Evolutionary conservation across 2,888 invertebrate genomes (phyloP).

Genomic region (Helobdella robusta): DNA sequence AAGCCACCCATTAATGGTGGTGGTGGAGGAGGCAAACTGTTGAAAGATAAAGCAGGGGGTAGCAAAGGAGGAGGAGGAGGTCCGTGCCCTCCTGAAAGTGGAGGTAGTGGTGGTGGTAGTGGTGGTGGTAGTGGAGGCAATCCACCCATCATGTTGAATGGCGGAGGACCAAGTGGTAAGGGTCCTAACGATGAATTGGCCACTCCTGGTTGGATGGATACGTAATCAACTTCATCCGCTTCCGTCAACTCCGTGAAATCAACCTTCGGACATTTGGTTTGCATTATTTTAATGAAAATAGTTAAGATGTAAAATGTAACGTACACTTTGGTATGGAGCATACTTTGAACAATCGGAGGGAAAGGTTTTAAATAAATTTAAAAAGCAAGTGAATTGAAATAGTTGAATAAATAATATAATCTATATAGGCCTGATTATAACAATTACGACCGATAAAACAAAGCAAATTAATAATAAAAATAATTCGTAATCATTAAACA

Average conservation of each 20-base stretch:
- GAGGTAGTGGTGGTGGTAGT: conserved; percentile 36
- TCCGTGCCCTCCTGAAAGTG: conserved; percentile 29
- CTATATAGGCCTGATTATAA: no score
- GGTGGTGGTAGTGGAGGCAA: conserved; percentile 35
- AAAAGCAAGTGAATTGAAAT: no score
- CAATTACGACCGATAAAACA: no score
- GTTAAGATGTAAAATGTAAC: no score
- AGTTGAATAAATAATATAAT: no score
- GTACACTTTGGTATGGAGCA: no score
- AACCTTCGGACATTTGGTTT: conserved; percentile 51
- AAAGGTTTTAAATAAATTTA: no score
- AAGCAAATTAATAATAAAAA: no score
- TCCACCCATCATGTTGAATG: conserved; percentile 35
- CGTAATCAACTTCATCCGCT: conserved; percentile 66
- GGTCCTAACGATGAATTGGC: conserved; percentile 5
- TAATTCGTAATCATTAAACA: no score
- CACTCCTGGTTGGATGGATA: conserved; percentile 23
- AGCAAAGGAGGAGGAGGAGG: conserved; percentile 34
- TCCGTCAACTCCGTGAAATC: conserved; percentile 87
- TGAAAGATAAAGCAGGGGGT: conserved; percentile 37
- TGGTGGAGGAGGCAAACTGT: conserved; percentile 33
- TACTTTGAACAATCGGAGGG: no score
- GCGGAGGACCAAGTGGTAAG: conserved; percentile 38
- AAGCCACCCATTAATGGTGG: conserved; percentile 26
- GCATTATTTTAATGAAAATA: no score